Evolutionary conservation across 2,888 invertebrate species (phyloP), one percentile per base, ranked within the genome.

Genomic region (Pyrgus malvae): DNA sequence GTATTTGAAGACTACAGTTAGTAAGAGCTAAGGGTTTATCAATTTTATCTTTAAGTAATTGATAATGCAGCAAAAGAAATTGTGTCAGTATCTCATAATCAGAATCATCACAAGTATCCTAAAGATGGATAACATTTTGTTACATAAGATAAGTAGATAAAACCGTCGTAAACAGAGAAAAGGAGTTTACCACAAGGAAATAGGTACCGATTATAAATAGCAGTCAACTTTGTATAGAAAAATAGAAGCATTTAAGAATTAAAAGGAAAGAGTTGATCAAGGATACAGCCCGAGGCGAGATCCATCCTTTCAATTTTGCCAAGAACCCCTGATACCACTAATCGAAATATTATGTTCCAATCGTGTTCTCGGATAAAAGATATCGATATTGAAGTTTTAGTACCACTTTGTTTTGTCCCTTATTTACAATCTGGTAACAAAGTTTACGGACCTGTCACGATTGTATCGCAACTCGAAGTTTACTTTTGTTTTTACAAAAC

Each of bases 331-430:
- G 78, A 78, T 76, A 70, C 65, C 65, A 59, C 74, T 86, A 87
- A 88, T 85, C 80, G 82, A 69, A 83, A 84, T 81, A 80, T 83
- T 79, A 77, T 83, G 83, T 84, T 80, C 72, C 69, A 74, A 77
- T 78, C 65, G 67, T 64, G 66, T 60, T 74, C 61, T 67, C 57
- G 55, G 56, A 61, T 65, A 27, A 51, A 37, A 70, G 70, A 66
- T 69, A 70, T 56, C 60, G 58, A 59, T 65, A 61, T 64, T 60
- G 48, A 59, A 59, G 58, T 45, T 56, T 55, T 12, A 48, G 48
- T 42, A 48, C 33, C 46, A 23, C 35, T 40, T 29, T 48, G 27
- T 48, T 50, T 40, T 40, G 44, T 55, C 50, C 62, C 57, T 65
- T 59, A 65, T 65, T 56, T 45, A 62, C 63, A 58, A 62, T 60